Conservation (phyloP, 2,113 vertebrate species). For the Centropus unirufus region DNA sequence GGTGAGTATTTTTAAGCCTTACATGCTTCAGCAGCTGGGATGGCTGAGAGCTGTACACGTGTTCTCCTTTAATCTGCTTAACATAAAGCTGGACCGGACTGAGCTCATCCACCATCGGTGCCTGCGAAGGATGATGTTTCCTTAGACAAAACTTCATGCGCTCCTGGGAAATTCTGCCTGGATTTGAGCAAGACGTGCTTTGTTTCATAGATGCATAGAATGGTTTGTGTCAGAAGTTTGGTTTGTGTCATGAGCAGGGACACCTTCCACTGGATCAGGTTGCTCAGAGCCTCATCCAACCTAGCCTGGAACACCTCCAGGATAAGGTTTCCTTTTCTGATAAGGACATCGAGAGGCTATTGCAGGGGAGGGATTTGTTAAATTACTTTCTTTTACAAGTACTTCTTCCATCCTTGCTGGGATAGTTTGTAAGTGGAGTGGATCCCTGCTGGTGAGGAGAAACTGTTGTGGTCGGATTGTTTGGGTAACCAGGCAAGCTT, state of each 20-base stretch:
- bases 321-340: background rate
- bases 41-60: background rate
- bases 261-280: no score
- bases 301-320: no score
- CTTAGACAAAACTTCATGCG: background rate
- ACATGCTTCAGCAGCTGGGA: background rate
- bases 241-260: no score
- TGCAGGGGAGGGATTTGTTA: no score
- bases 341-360: background rate
- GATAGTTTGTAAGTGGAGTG: background rate
- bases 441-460: background rate
- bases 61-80: background rate
- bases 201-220: background rate
- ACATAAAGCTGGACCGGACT: background rate
- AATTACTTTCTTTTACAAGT: background rate
- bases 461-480: background rate
- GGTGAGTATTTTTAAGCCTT: background rate
- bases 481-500: constrained; percentile 47
- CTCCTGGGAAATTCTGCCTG: background rate
- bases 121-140: rapidly evolving
- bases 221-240: no score
- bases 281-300: no score
- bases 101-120: background rate
- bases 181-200: background rate
- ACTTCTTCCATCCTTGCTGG: background rate